Evolutionary conservation across 2,888 invertebrate species (phyloP).

Genomic region (Xanthia togata): DNA sequence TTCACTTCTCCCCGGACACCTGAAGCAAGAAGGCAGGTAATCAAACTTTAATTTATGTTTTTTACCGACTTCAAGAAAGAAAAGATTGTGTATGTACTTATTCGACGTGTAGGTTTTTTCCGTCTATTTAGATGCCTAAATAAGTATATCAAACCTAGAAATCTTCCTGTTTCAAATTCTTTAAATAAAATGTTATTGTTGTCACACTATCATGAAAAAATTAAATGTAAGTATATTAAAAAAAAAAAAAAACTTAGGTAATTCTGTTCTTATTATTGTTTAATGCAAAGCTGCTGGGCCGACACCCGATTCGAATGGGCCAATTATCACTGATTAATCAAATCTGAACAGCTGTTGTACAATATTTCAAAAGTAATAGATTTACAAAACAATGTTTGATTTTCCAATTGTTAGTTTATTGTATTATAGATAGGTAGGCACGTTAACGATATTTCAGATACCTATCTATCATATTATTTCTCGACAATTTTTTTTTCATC

Average conservation of each 20-base stretch:
- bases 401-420: not conserved
- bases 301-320: not conserved
- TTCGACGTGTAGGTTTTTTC: not conserved
- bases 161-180: too few relatives aligned
- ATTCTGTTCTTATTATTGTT: too few relatives aligned
- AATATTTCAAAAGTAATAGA: not conserved
- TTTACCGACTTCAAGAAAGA: not conserved
- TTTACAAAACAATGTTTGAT: not conserved
- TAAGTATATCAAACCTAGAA: not conserved
- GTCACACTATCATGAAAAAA: too few relatives aligned
- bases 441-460: too few relatives aligned
- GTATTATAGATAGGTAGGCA: not conserved
- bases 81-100: not conserved
- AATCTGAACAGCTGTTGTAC: not conserved
- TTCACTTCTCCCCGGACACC: conserved; percentile 21
- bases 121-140: not conserved
- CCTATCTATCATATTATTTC: too few relatives aligned
- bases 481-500: too few relatives aligned
- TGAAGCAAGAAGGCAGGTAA: conserved; percentile 23
- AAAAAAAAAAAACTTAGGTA: not conserved
- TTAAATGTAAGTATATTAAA: too few relatives aligned
- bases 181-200: not conserved
- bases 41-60: not conserved
- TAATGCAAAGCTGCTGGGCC: not conserved
- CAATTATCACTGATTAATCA: not conserved